A percentile compares a stretch with the other conserved stretches of the same genome.
These are phyloP conservation scores for Pangasius krempfi DNA, from an alignment of 2,797 vertebrate species.

Conservation along the genomic window DNA sequence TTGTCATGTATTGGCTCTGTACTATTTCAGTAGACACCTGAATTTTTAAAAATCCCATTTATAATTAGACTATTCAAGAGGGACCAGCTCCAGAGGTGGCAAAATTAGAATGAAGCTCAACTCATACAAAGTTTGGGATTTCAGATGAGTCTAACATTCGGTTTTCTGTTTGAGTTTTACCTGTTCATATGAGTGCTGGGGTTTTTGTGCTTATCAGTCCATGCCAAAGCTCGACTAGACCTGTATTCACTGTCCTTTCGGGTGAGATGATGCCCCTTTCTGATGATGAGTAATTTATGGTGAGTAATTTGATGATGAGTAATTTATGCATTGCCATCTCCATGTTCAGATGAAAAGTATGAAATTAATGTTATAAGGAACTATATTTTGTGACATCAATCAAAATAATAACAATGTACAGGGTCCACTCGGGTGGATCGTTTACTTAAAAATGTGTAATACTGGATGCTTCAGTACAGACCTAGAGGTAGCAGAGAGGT, in stretches of 20 bases:
- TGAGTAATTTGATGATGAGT: neutral
- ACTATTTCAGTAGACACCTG: neutral
- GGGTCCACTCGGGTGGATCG: neutral
- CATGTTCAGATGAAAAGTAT: neutral
- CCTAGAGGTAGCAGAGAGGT: constrained; percentile 52
- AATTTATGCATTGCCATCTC: neutral
- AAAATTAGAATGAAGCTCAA: neutral
- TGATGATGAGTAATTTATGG: neutral
- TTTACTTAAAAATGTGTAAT: neutral
- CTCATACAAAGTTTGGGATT: neutral
- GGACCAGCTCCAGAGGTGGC: neutral
- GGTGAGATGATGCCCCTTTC: neutral
- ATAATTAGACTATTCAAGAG: neutral
- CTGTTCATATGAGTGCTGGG: constrained; percentile 23
- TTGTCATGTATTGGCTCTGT: neutral
- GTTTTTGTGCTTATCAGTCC: neutral
- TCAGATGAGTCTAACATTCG: neutral
- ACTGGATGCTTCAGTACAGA: constrained; percentile 20
- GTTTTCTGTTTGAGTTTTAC: constrained; percentile 18
- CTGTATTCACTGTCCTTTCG: constrained; percentile 24
- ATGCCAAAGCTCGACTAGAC: neutral
- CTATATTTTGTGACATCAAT: neutral
- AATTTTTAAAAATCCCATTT: neutral
- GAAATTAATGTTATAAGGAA: neutral
- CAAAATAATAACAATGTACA: neutral